Conservation (phyloP, 2,113 vertebrate genomes). For the Suricata suricatta region DNA sequence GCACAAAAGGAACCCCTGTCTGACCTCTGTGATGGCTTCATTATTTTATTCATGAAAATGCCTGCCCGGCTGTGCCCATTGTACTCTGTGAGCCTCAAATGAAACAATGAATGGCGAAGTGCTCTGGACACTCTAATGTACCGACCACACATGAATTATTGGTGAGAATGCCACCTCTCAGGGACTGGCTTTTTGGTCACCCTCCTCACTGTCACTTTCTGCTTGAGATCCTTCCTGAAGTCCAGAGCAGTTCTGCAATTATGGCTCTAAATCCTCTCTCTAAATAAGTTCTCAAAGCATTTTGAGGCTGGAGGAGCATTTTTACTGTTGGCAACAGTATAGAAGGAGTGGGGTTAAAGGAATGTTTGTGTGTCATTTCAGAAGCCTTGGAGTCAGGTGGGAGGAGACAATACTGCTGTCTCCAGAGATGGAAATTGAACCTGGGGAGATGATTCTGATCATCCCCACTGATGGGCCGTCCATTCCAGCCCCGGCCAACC, state of each 20-base stretch:
- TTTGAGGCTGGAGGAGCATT: neutral
- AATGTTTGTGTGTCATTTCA: neutral
- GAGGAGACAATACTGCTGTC: too few relatives aligned
- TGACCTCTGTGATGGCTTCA: accelerated
- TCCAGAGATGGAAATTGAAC: neutral
- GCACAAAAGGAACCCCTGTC: neutral
- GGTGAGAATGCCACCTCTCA: neutral
- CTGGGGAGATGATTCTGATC: neutral
- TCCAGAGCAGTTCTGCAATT: neutral
- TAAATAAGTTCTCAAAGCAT: neutral
- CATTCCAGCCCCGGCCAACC: neutral
- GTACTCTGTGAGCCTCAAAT: neutral
- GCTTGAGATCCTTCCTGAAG: neutral
- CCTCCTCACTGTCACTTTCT: neutral
- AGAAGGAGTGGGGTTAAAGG: neutral
- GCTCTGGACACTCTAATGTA: neutral
- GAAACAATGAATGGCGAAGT: neutral
- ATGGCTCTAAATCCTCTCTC: neutral
- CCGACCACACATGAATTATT: neutral
- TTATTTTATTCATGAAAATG: neutral
- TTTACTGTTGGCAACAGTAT: neutral
- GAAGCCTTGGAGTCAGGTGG: neutral
- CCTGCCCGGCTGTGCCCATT: neutral
- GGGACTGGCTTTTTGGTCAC: neutral
- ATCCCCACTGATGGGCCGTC: neutral